Conservation (phyloP, 2,888 invertebrate species). For the Lamproptera curius region DNA sequence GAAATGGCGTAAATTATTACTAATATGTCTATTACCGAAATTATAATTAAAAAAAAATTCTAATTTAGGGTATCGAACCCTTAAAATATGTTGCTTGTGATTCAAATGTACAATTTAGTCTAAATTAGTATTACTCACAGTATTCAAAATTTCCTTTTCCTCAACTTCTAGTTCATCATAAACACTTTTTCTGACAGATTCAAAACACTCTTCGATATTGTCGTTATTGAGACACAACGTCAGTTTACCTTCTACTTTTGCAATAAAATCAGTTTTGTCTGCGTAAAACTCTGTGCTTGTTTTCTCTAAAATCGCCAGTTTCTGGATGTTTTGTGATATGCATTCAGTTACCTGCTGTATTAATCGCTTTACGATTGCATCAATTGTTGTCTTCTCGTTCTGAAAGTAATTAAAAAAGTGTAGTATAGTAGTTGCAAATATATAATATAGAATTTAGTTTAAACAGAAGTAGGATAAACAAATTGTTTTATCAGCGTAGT, state of each 20-base stretch:
- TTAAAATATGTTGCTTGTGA: too few relatives aligned
- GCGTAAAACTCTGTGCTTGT: constrained; percentile 19
- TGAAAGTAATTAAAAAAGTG: too few relatives aligned
- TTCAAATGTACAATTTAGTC: too few relatives aligned
- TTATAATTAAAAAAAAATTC: too few relatives aligned
- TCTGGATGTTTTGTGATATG: constrained; percentile 33
- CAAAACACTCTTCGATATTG: constrained; percentile 37
- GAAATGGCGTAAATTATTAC: too few relatives aligned
- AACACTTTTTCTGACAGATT: constrained; percentile 33
- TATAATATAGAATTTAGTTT: too few relatives aligned
- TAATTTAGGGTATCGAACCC: too few relatives aligned
- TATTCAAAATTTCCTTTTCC: constrained; percentile 35
- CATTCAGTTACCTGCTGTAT: constrained; percentile 34
- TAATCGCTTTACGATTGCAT: constrained; percentile 33
- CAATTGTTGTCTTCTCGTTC: constrained; percentile 35
- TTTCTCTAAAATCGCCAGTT: constrained; percentile 24
- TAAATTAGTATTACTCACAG: too few relatives aligned
- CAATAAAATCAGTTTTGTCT: constrained; percentile 34
- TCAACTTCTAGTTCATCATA: constrained; percentile 33
- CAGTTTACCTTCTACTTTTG: constrained; percentile 35
- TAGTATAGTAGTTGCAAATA: too few relatives aligned
- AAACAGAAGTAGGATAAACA: too few relatives aligned
- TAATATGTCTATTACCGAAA: too few relatives aligned
- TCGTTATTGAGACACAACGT: constrained; percentile 31
- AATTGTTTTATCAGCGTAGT: too few relatives aligned